Evolutionary conservation across 2,888 invertebrate genomes (phyloP), one percentile per base, ranked within the genome.

Genomic region (Macrosiphum euphorbiae): DNA sequence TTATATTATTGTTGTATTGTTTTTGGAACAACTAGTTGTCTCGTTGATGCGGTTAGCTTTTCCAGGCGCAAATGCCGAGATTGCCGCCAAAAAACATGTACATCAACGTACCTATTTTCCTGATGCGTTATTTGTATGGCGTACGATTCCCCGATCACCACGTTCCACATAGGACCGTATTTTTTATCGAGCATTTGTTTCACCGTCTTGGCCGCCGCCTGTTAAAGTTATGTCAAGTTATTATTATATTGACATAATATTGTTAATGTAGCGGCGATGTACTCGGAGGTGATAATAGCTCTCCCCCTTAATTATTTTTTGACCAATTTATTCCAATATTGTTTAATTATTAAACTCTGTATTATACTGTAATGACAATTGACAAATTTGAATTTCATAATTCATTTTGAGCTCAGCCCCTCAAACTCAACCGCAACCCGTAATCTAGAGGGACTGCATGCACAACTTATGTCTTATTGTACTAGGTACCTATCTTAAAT

Each of bases 141-240:
- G 96, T 97, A 99, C 94, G 98, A 98, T 96, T 99, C 99, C 11
- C 99, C 99, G 10, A 99, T 98, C 0, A 99, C 98, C n/a, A 98
- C 98, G 96, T 99, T 98, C 97, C 99, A 99, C 94, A 98, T 98
- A 0, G 98, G 97, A 7, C 99, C 99, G 96, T 98, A 99, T 96
- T 98, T 98, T 96, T 98, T 99, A 96, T 99, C 99, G 98, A 99
- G 97, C 88, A 97, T 97, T 95, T 99, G 99, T 96, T 99, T 99
- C 94, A 99, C 98, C 97, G 98, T 97, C 95, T 97, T 97, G n/a
- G 99, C 98, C 0, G 99, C 99, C 95, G 97, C 96, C 97, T 99
- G 97, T 95, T 96, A 96, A 61, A 61, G 20, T 47, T 24, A 55
- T 55, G 11, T 16, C 3, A 4, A 8, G 1, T 35, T 8, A 78